A percentile compares a stretch with the other conserved stretches of the same genome.
phyloP scores from a whole-genome alignment of 2,888 invertebrate genomes.

The Metalampra italica region DNA sequence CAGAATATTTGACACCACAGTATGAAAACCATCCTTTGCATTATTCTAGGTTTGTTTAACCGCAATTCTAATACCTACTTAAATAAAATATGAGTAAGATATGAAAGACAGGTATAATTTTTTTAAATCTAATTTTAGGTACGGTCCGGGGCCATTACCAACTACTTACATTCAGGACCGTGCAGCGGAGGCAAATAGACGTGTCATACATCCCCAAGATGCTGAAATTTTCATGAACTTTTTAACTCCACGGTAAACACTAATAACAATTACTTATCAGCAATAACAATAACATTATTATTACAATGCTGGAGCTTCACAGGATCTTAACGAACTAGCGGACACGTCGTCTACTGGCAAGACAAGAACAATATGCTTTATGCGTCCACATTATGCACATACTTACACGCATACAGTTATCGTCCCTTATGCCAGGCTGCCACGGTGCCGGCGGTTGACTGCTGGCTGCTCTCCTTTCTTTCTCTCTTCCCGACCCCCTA shows the following conservation, averaged over 20 bases:
- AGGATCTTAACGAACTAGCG: no score
- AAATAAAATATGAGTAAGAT: not conserved
- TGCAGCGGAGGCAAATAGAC: conserved; percentile 28
- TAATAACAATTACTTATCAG: not conserved
- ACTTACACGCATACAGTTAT: no score
- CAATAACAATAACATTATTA: no score
- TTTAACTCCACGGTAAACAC: conserved; percentile 37
- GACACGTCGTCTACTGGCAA: no score
- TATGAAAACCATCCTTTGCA: conserved; percentile 1
- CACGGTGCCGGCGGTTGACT: no score
- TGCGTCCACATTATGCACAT: no score
- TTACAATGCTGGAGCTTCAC: no score
- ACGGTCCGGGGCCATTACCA: conserved; percentile 20
- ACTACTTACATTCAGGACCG: conserved; percentile 33
- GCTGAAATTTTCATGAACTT: conserved; percentile 49
- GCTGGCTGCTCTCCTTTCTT: no score
- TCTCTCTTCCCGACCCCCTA: no score
- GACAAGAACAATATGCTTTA: no score
- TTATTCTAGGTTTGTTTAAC: conserved; percentile 8
- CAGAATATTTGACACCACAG: conserved; percentile 20
- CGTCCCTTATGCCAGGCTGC: no score
- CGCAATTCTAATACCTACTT: conserved; percentile 8
- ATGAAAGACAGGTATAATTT: not conserved
- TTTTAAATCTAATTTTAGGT: conserved; percentile 24
- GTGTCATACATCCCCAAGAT: conserved; percentile 58